These are phyloP conservation scores for Xanthia togata DNA, from an alignment of 2,888 invertebrate genomes.

Conservation along the genomic window DNA sequence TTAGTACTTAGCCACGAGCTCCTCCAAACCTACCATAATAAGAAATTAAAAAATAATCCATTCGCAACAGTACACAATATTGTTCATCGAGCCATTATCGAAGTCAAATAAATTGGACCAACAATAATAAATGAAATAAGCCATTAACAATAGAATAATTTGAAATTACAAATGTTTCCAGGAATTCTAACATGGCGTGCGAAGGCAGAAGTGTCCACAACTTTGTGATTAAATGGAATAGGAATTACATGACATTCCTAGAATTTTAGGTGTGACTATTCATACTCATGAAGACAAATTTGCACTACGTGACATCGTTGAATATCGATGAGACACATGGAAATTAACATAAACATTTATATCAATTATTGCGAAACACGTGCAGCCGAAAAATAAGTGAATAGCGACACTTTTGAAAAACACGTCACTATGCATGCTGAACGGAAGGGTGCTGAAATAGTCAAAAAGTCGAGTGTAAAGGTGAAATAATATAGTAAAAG, in stretches of 20 bases:
- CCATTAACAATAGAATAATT: background rate
- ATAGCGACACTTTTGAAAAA: background rate
- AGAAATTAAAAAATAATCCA: background rate
- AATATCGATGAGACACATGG: background rate
- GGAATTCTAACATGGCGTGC: background rate
- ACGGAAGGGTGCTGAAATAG: no score
- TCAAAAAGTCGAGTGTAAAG: no score
- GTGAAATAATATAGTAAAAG: background rate
- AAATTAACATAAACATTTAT: background rate
- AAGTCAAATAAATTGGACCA: background rate
- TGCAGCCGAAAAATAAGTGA: background rate
- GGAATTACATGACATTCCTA: background rate
- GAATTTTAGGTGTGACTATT: slow-evolving; percentile 2
- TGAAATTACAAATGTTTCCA: background rate
- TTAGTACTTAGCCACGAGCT: no score
- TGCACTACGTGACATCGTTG: background rate
- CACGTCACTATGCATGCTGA: background rate
- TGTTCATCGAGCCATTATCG: background rate
- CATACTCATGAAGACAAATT: background rate
- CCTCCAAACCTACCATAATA: no score
- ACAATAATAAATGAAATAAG: slow-evolving; percentile 10
- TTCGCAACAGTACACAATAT: background rate
- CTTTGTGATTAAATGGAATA: slow-evolving; percentile 1
- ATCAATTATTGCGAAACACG: background rate
- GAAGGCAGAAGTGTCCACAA: background rate